Evolutionary conservation across 2,797 vertebrate species (phyloP).

Genomic region (Anas acuta): DNA sequence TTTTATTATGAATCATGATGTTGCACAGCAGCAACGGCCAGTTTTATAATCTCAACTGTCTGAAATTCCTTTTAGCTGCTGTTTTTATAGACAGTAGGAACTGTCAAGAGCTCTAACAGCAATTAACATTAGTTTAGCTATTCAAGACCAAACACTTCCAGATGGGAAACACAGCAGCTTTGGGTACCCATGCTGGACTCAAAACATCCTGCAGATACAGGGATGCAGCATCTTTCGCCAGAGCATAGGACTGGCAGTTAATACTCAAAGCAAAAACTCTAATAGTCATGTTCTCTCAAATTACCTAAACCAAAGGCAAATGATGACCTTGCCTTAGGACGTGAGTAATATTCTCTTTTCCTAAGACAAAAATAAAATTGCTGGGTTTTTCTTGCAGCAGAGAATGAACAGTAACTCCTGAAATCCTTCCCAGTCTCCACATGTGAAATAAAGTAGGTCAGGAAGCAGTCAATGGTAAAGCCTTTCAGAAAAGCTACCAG

Average conservation of each 20-base stretch:
- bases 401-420: background rate
- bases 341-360: background rate
- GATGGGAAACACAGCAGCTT: background rate
- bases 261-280: background rate
- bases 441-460: constrained; percentile 41
- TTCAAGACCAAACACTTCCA: background rate
- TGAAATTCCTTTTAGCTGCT: background rate
- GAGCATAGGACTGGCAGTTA: background rate
- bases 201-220: background rate
- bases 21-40: background rate
- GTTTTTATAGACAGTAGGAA: background rate
- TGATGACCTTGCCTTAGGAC: background rate
- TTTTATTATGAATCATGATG: background rate
- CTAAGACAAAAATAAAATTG: constrained; percentile 1
- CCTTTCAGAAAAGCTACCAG: constrained; percentile 20
- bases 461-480: constrained; percentile 32
- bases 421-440: background rate
- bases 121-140: background rate
- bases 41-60: background rate
- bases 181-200: background rate
- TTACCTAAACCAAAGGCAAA: constrained; percentile 8
- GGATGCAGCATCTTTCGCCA: background rate
- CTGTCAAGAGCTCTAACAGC: background rate
- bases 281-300: background rate
- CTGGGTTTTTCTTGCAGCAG: background rate